Evolutionary conservation across 2,113 vertebrate species (phyloP).

Genomic region (Equus quagga): DNA sequence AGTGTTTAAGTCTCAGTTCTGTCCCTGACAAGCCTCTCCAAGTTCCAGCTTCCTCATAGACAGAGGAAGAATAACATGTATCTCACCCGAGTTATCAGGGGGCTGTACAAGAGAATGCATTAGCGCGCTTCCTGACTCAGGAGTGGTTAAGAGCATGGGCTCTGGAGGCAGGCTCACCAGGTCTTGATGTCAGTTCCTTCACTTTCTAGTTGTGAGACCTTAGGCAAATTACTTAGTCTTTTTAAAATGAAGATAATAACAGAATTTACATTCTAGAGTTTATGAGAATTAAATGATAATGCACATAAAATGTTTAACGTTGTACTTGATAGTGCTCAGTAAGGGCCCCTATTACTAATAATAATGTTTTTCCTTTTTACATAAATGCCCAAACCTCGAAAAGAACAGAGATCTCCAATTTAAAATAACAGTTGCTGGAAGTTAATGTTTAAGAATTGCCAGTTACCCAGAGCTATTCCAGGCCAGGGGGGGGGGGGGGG

Average conservation of each 20-base stretch:
- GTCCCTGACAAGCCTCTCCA: not conserved
- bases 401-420: conserved; percentile 32
- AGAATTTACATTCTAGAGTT: conserved; percentile 34
- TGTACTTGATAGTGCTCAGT: not conserved
- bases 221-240: not conserved
- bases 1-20: conserved; percentile 26
- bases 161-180: not conserved
- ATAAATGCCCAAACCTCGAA: not conserved
- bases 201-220: not conserved
- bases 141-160: not conserved
- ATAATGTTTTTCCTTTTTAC: not conserved
- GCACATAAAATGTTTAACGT: not conserved
- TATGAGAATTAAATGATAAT: conserved; percentile 45
- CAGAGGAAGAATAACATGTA: not conserved
- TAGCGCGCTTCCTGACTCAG: not conserved
- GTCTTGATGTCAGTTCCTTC: not conserved
- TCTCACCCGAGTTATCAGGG: not conserved
- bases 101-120: not conserved
- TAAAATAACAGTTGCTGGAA: conserved; percentile 31
- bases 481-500: not conserved
- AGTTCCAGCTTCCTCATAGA: conserved; percentile 19
- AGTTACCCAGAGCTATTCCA: not conserved
- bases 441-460: not conserved
- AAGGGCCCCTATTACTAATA: conserved; percentile 7
- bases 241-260: conserved; percentile 5